Base-by-base conservation (phyloP, 2,797 vertebrate genomes). In the Fistularia commersonii region DNA sequence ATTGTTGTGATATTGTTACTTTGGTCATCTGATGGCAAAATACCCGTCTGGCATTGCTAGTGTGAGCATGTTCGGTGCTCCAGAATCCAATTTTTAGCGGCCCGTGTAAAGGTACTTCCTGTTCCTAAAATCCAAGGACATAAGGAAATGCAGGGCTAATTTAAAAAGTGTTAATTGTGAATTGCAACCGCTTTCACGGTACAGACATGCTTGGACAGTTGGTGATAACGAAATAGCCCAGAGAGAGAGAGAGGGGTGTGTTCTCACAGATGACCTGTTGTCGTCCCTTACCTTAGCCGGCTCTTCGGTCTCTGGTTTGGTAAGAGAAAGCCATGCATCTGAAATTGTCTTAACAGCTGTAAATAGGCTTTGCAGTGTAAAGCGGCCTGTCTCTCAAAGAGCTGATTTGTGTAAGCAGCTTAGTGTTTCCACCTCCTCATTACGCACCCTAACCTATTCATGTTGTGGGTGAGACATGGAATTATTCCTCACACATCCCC, bases 391-490 rank as follows among this genome's bases (percentile, higher is more conserved):
- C 80, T 81, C 70, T 84, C 79, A 82, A 75, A 85, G 75, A 84
- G 81, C 78, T 82, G 75, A 87, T 88, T 84, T 76, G 76, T 68
- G 13, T 87, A 89, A 89, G 87, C 82, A 52, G 86, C 86, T 89
- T 88, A 85, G 75, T 76, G 74, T 77, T 85, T 75, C 80, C 83
- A 83, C 81, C 85, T 88, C 78, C 86, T 87, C 79, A 86, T 89
- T 88, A 87, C 69, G 46, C 73, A 63, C 54, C 58, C 63, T 77
- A 80, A 84, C 82, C 79, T 80, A 74, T 85, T 87, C 80, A 79
- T 72, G 60, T 70, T 73, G 66, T 55, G 59, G 69, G 57, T 78
- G 63, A 82, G 73, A 77, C 39, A 14, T 64, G 61, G 71, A 77
- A 83, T 85, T 80, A 84, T 63, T 74, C 53, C 64, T 63, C 57